phyloP scores from a whole-genome alignment of 2,888 invertebrate species.

The Teleogryllus oceanicus region DNA sequence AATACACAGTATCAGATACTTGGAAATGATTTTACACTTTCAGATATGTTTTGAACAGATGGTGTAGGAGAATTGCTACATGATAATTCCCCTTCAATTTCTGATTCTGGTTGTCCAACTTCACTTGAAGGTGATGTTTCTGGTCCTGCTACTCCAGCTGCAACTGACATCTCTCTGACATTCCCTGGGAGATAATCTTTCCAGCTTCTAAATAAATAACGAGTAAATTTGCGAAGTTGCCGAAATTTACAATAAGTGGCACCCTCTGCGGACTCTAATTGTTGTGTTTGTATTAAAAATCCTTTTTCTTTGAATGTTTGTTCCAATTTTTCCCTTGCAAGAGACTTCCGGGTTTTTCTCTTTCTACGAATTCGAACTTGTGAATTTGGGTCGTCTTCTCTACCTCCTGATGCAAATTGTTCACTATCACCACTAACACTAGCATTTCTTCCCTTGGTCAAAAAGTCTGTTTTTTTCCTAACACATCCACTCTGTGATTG shows the following conservation, averaged over 20 bases:
- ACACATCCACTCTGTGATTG: neutral
- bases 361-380: constrained; percentile 53
- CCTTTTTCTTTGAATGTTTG: constrained; percentile 91
- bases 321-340: constrained; percentile 82
- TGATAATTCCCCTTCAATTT: constrained; percentile 31
- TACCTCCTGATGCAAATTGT: neutral
- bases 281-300: constrained; percentile 88
- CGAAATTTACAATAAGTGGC: constrained; percentile 92
- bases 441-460: constrained; percentile 18
- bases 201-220: constrained; percentile 89
- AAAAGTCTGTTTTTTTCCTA: neutral
- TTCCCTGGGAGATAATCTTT: constrained; percentile 86
- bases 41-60: neutral
- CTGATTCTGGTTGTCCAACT: constrained; percentile 1
- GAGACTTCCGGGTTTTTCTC: constrained; percentile 74
- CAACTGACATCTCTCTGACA: constrained; percentile 45
- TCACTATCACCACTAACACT: neutral
- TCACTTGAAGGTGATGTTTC: constrained; percentile 22
- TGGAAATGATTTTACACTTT: neutral
- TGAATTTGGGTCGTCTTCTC: neutral
- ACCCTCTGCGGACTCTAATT: constrained; percentile 86
- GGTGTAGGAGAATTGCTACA: constrained; percentile 28
- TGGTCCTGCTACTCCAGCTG: constrained; percentile 36
- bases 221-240: constrained; percentile 83
- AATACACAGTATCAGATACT: neutral